phyloP scores from a whole-genome alignment of 64 coral and sea anemone species.

The Montipora capricornis region DNA sequence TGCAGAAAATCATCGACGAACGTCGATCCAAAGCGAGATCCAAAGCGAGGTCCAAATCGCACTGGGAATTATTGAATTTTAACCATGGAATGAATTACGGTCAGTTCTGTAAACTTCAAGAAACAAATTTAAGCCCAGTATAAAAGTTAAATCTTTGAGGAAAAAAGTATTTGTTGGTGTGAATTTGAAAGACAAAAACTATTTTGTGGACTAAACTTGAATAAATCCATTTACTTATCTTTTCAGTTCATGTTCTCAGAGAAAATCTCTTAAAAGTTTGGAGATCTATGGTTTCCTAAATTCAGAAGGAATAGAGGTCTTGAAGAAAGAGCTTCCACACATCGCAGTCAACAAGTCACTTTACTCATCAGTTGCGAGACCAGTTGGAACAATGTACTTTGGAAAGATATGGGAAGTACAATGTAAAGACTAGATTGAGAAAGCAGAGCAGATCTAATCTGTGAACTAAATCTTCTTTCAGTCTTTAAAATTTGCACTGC shows the following conservation, averaged over 20 bases:
- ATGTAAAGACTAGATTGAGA: constrained; percentile 9
- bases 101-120: no score
- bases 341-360: constrained; percentile 48
- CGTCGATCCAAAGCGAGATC: no score
- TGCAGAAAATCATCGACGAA: no score
- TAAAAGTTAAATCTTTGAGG: no score
- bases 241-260: constrained; percentile 40
- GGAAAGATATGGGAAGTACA: constrained; percentile 61
- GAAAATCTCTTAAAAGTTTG: constrained; percentile 67
- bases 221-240: background rate
- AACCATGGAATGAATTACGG: no score
- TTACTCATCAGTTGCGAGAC: constrained; percentile 79
- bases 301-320: constrained; percentile 44
- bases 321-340: constrained; percentile 54
- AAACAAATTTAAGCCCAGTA: no score
- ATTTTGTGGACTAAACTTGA: background rate
- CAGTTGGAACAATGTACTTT: constrained; percentile 48
- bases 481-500: no score
- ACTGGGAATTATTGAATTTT: no score
- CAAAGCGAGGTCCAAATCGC: no score
- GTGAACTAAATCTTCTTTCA: no score
- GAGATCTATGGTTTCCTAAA: constrained; percentile 76
- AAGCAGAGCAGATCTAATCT: background rate
- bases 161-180: no score
- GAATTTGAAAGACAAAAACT: no score